Evolutionary conservation across 2,113 vertebrate genomes (phyloP), one percentile per base, ranked within the genome.

Genomic region (Xiphophorus hellerii): DNA sequence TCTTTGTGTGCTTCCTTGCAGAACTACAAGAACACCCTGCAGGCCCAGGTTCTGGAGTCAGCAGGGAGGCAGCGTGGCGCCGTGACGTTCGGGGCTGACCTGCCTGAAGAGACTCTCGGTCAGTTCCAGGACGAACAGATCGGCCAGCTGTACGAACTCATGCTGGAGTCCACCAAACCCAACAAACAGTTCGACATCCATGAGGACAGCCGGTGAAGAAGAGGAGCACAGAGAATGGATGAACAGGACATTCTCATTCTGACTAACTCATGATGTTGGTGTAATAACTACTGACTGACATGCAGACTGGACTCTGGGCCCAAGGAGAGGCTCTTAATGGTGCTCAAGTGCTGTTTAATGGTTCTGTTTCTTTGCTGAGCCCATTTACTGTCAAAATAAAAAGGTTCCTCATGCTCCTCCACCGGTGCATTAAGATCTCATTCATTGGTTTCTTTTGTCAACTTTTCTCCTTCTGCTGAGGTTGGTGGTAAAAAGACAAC

Each of bases 131-230:
- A 95, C 3, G 96, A 97, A 22, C 97, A 99, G 78, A 93, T 98
- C 3, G 95, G 96, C 63, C 97, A 98, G 74, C 92, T 98, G 80
- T 95, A 96, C 44, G 95, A 98, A 82, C 94, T 99, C 71, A 97
- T 99, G 97, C 91, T 94, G 0, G 97, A 98, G 66, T 87, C 97
- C 71, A 97, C 95, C 75, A 98, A 97, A 90, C 92, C 95, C 80
- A 95, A 87, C 76, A 88, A 79, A 74, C 95, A 96, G 86, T 94
- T 95, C 74, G 74, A 92, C 44, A 76, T 96, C 88, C 93, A 93
- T 60, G 95, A 95, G 67, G 94, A 96, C 28, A 42, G 78, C 61
- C 90, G 93, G 63, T 94, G 83, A 93, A 28, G 22, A n/a, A 9
- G 68, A 25, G 0, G 25, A 5, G 25, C 62, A 10, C 42, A 5